Conservation (phyloP, 2,797 vertebrate species). For the Hemibagrus guttatus region DNA sequence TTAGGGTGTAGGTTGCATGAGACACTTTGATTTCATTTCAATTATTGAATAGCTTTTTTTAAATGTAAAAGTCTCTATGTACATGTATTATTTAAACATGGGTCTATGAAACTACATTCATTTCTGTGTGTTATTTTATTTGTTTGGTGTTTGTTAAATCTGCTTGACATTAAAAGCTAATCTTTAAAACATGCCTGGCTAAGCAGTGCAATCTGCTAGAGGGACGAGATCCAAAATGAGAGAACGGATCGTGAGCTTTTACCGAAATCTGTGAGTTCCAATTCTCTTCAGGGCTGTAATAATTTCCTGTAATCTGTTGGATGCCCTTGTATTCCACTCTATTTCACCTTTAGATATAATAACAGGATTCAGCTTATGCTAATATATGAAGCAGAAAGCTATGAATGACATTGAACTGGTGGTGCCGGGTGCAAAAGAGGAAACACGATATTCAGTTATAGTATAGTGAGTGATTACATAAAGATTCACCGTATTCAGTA, state of each 20-base stretch:
- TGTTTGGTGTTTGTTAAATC: neutral
- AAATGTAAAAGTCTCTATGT: neutral
- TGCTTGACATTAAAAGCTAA: neutral
- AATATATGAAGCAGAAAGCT: neutral
- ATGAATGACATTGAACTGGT: neutral
- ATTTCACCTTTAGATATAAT: neutral
- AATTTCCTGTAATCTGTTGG: neutral
- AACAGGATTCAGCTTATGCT: slow-evolving; percentile 10
- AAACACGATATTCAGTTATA: neutral
- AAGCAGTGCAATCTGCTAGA: neutral
- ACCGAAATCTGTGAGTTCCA: neutral
- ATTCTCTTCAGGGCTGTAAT: neutral
- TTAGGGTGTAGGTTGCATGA: neutral
- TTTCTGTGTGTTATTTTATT: neutral
- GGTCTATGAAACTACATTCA: neutral
- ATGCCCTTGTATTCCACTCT: slow-evolving; percentile 5
- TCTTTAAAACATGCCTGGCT: neutral
- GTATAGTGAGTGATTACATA: too few species aligned
- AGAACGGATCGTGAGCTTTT: neutral
- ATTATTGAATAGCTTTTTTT: neutral
- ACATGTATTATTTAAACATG: neutral
- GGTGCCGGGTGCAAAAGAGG: too few species aligned
- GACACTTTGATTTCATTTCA: neutral
- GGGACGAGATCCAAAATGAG: neutral
- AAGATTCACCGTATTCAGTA: neutral